These are phyloP conservation scores for Gadopsis marmoratus DNA, from an alignment of 2,797 vertebrate species.

Conservation along the genomic window DNA sequence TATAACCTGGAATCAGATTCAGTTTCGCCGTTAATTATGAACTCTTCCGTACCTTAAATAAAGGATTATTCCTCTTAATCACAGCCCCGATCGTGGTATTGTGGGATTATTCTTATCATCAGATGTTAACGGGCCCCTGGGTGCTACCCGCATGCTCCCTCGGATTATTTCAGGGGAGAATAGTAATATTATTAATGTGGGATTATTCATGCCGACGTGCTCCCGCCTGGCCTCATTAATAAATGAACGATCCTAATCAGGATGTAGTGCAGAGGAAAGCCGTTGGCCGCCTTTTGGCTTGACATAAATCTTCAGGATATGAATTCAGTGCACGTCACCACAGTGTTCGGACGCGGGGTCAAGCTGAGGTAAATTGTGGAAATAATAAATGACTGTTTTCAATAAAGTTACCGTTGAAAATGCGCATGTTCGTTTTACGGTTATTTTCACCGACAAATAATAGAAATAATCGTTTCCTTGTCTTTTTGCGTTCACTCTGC, in stretches of 20 bases:
- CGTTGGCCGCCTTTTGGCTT: conserved; percentile 14
- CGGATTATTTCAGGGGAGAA: conserved; percentile 42
- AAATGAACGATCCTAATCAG: conserved; percentile 54
- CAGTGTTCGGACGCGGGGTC: neutral
- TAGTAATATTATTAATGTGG: conserved; percentile 50
- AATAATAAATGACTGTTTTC: neutral
- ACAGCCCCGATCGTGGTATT: conserved; percentile 1
- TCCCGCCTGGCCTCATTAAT: conserved; percentile 57
- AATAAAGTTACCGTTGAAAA: neutral
- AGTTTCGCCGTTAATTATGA: neutral
- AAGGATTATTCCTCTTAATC: conserved; percentile 9
- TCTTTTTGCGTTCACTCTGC: neutral
- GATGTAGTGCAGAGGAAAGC: conserved; percentile 8
- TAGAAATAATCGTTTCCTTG: neutral
- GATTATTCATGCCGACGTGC: conserved; percentile 59
- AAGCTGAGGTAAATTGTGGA: neutral
- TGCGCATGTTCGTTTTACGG: neutral
- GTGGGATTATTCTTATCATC: conserved; percentile 43
- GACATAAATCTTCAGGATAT: conserved; percentile 40
- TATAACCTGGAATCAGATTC: neutral
- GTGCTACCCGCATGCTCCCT: neutral
- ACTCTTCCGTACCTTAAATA: neutral
- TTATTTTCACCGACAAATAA: neutral
- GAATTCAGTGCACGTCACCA: conserved; percentile 11
- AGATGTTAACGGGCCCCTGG: conserved; percentile 39